These are phyloP conservation scores for Azemiops feae DNA, from an alignment of 2,113 vertebrate species.

Conservation along the genomic window DNA sequence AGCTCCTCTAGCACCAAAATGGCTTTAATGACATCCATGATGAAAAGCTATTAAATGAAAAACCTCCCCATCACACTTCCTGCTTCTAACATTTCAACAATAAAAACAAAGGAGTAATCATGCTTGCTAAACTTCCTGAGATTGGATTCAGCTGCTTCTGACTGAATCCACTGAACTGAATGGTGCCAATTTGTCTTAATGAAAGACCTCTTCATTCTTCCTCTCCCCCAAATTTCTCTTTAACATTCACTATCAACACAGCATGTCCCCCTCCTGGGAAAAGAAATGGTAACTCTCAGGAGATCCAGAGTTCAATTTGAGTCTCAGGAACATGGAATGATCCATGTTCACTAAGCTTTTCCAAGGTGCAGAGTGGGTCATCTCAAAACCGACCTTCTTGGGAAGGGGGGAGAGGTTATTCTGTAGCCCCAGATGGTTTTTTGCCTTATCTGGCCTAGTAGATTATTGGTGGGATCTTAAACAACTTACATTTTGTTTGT, in stretches of 20 bases:
- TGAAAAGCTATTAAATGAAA: conserved; percentile 39
- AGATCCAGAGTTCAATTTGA: background rate
- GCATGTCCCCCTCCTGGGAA: background rate
- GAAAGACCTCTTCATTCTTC: background rate
- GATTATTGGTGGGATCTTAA: background rate
- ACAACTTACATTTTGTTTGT: background rate
- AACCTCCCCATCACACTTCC: conserved; percentile 30
- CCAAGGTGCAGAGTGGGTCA: background rate
- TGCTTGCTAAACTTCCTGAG: background rate
- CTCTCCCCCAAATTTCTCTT: background rate
- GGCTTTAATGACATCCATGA: background rate
- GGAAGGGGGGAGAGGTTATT: background rate
- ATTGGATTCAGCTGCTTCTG: background rate
- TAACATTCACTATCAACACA: conserved; percentile 14
- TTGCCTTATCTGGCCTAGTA: background rate
- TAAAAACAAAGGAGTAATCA: background rate
- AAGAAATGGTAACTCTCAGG: background rate
- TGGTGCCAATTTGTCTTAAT: background rate
- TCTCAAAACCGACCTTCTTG: background rate
- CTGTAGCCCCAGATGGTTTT: background rate
- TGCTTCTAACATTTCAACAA: too few species aligned
- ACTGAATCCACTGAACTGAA: too few species aligned
- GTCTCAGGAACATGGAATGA: background rate
- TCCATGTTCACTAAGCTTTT: background rate
- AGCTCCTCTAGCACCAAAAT: conserved; percentile 2